Evolutionary conservation across 2,113 vertebrate species (phyloP), one percentile per base, ranked within the genome.

Genomic region (Scolopax mira): DNA sequence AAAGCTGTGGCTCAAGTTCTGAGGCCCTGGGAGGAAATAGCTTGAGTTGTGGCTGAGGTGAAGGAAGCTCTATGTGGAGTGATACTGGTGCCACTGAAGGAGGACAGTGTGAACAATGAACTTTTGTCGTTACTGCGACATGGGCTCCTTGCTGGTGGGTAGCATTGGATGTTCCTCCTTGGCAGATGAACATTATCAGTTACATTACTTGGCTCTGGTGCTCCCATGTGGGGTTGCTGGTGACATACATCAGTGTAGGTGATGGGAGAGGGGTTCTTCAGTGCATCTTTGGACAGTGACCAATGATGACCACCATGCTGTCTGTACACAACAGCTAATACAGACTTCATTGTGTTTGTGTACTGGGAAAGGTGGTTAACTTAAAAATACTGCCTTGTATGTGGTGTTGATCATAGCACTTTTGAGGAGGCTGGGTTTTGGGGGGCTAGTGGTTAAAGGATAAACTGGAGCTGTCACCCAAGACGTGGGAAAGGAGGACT

Each of bases 331-430:
- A 0, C n/a, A 74, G 42, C 69, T 58, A 28, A 41, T 11, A n/a
- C n/a, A 22, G 49, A 17, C 22, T 48, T 33, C 17, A 12, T 7
- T 55, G 37, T 1, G 1, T 30, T 16, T 0, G 1, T 16, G n/a
- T 7, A 1, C 54, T 25, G 77, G 91, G 19, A 48, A 12, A 77
- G 41, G 71, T 37, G 7, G 39, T 19, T 33, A 73, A 15, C 65
- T 49, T 11, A 60, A 41, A 7, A 70, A 33, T 3, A 0, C 77
- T 73, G 77, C 87, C 54, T 41, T 15, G 27, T 31, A 1, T 48
- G 31, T 85, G 84, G 15, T 58, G 61, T 55, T 67, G 9, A 9
- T 22, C 33, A 2, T 18, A n/a, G 73, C 39, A 10, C 74, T 65
- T 8, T 8, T 5, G 79, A 42, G 75, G 71, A 70, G 66, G 51